Conservation (phyloP, 2,797 vertebrate genomes). For the Lacerta agilis region DNA sequence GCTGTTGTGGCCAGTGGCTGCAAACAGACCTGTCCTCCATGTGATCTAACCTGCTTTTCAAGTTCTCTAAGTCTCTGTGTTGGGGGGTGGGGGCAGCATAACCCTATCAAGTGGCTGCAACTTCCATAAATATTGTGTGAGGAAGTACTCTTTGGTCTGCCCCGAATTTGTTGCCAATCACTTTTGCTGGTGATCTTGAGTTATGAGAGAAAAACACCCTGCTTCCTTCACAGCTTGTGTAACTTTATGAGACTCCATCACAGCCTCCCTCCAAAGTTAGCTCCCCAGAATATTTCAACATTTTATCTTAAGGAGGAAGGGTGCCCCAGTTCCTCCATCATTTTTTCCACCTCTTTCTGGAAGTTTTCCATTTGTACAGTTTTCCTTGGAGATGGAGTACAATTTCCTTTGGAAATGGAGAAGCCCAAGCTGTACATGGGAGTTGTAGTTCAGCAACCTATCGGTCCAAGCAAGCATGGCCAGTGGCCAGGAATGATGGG, state of each 20-base stretch:
- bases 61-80: background rate
- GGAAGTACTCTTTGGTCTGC: background rate
- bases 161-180: background rate
- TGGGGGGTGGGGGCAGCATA: background rate
- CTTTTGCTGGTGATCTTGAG: background rate
- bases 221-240: background rate
- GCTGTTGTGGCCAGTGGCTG: background rate
- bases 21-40: background rate
- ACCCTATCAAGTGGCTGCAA: background rate
- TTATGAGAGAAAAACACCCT: too few species aligned
- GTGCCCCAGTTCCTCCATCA: background rate
- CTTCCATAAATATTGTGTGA: background rate
- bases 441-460: too few species aligned
- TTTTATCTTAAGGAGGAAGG: background rate
- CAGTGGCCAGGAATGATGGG: too few species aligned
- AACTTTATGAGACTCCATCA: background rate
- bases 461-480: too few species aligned
- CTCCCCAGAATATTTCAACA: background rate
- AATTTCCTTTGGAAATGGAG: too few species aligned
- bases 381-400: background rate
- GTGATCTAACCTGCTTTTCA: background rate
- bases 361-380: background rate
- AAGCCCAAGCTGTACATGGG: too few species aligned
- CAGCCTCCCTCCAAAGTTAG: background rate
- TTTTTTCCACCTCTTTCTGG: background rate